Evolutionary conservation across 2,888 invertebrate species (phyloP), one percentile per base, ranked within the genome.

Genomic region (Pachliopta kotzebuea): DNA sequence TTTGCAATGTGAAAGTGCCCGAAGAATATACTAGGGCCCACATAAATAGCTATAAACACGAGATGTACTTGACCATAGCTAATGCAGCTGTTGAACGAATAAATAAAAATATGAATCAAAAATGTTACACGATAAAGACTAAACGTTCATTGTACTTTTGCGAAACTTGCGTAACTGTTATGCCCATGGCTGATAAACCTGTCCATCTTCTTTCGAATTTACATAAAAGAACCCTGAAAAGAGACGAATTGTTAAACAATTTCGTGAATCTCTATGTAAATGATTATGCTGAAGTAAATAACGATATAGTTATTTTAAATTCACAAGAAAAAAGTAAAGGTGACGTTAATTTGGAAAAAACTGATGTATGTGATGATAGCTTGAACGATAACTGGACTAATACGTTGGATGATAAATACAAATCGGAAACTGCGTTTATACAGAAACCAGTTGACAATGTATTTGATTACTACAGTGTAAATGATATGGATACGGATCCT

Each of bases 1-100:
- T 57, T 42, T 62, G 62, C 42, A 37, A 62, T 20, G 9, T 62
- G 14, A 4, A 42, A 31, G 62, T 62, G 6, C 62, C 62, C 14
- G 31, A 42, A 26, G 7, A 4, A 17, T 62, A 52, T n/a, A 57
- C 56, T 56, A 8, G n/a, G 4, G 37, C 37, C 6, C 62, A 62
- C n/a, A 4, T 62, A 18, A 23, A 57, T 2, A 62, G 62, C 52
- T 11, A 21, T 11, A 56, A 31, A 52, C 62, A 62, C 52, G 18
- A 57, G 23, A 56, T 52, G 23, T 62, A 21, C n/a, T 24, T 42
- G 23, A 57, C 7, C 0, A 24, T 62, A 11, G 31, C 52, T 29
- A 57, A 56, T 6, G 37, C 20, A 14, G 62, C 56, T 0, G 29
- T 62, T 20, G 52, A 62, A 24, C 49, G 62, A 57, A 31, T 50